Evolutionary conservation across 2,113 vertebrate genomes (phyloP).

Genomic region (Hippocampus barbouri): DNA sequence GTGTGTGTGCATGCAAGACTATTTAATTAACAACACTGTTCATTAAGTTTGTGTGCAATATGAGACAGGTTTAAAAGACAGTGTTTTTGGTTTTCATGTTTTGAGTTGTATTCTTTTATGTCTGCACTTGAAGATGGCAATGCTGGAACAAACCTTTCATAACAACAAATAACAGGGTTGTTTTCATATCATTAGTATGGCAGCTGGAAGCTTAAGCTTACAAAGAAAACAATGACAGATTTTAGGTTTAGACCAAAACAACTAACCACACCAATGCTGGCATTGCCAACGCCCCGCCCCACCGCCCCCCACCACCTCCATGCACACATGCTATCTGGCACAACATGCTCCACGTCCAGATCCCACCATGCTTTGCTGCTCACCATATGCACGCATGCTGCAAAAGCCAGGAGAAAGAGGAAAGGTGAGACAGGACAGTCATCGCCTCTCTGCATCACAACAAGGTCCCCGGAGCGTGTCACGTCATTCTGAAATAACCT

Average conservation of each 20-base stretch:
- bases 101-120: slow-evolving; percentile 16
- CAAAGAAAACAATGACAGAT: slow-evolving; percentile 5
- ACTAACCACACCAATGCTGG: slow-evolving; percentile 7
- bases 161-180: slow-evolving; percentile 37
- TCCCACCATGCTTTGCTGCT: slow-evolving; percentile 47
- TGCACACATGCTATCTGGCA: slow-evolving; percentile 70
- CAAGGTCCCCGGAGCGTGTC: slow-evolving; percentile 54
- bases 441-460: slow-evolving; percentile 60
- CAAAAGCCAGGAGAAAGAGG: slow-evolving; percentile 36
- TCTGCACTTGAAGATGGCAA: slow-evolving; percentile 51
- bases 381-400: slow-evolving; percentile 56
- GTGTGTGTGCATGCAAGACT: too few species aligned
- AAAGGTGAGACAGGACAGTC: slow-evolving; percentile 54
- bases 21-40: too few species aligned
- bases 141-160: slow-evolving; percentile 63
- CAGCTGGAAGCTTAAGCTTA: not conserved
- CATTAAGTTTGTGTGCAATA: slow-evolving; percentile 47
- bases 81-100: slow-evolving; percentile 20
- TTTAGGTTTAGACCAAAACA: slow-evolving; percentile 35
- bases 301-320: slow-evolving; percentile 39
- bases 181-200: slow-evolving; percentile 16
- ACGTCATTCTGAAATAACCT: slow-evolving; percentile 53
- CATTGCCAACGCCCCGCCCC: slow-evolving; percentile 28
- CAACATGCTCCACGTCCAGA: slow-evolving; percentile 59
- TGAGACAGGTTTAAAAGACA: slow-evolving; percentile 53